Base-by-base conservation (phyloP, 2,797 vertebrate species). In the Cygnus olor region DNA sequence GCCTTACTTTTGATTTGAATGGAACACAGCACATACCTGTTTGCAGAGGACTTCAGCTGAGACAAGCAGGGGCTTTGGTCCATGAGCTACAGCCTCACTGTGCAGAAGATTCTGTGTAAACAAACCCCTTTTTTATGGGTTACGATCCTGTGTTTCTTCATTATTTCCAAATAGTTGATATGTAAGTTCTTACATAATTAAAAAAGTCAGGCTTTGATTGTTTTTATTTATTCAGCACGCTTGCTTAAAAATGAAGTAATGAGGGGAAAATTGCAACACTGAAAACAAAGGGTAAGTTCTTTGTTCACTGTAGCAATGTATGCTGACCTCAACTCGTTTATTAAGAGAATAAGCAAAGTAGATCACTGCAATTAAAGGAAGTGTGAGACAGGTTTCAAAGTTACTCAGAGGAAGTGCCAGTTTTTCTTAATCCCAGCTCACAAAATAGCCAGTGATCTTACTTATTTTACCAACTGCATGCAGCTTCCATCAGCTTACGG, bases 31-130 rank as follows among this genome's bases (percentile, higher is more conserved):
- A 68, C n/a, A 44, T 6, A 21, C 11, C 32, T 53, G 47, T 49
- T 42, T 53, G 38, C 15, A 32, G 14, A 27, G 60, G 15, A 34
- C 47, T 66, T 32, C n/a, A 49, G 17, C 5, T 25, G 30, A 69
- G 28, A 22, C 5, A 11, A 36, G 45, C 76, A 54, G 53, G 11
- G 25, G 19, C 49, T 45, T 15, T 21, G 68, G 54, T 44, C n/a
- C 34, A 14, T 0, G 0, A 58, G 61, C 15, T 17, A 2, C 20
- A 20, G 30, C 16, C 20, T 13, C 8, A 21, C 16, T 4, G 3
- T 42, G 54, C 47, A 45, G 64, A 58, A 32, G 36, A 30, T 51
- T 51, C 81, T 44, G 45, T 20, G 25, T n/a, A 40, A 53, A 3
- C 2, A 2, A n/a, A 1, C 19, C 8, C 17, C 4, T 2, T 54